Base-by-base conservation (phyloP, 2,888 invertebrate genomes). In the Stenolophus ochropezus region DNA sequence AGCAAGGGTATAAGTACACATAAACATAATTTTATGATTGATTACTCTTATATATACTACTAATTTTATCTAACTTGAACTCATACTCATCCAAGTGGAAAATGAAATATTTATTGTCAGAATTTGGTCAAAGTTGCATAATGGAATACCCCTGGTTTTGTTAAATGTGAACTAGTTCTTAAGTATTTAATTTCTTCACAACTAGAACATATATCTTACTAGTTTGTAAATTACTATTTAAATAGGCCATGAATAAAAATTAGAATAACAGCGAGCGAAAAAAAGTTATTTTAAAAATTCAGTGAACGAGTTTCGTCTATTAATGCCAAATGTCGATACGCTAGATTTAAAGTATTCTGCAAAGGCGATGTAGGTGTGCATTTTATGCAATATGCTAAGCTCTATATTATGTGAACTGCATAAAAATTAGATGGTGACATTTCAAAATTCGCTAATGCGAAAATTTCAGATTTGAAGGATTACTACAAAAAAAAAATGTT, bases 241-340 rank as follows among this genome's bases (percentile, higher is more conserved):
- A 71, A 71, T 33, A 71, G 47, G 71, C 42, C 42, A 71, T 71
- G 71, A 47, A 71, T 71, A 71, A 33, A 42, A 71, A 71, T 71
- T 33, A 42, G 21, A 71, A 42, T 33, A 42, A 33, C 21, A 16
- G 16, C 71, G 0, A 1, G 21, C 11, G 42, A 69, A 69, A 69
- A 27, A 33, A 42, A 18, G 61, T 33, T 71, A 71, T 47, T 71
- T 71, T 33, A 42, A 71, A 20, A 42, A 21, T 71, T 14, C 42
- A 11, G 16, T 47, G 71, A 71, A 71, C 71, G 21, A 42, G 71
- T 71, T 33, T 71, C 5, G 14, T 25, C 61, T 1, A 58, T 21
- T 61, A 61, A 61, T 61, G 61, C 61, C 61, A 61, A 61, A 61
- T 61, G 61, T 61, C 61, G 61, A 61, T 61, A 61, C 25, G 25